These are phyloP conservation scores for Aphodius sticticus DNA, from an alignment of 2,888 invertebrate species.

Conservation along the genomic window DNA sequence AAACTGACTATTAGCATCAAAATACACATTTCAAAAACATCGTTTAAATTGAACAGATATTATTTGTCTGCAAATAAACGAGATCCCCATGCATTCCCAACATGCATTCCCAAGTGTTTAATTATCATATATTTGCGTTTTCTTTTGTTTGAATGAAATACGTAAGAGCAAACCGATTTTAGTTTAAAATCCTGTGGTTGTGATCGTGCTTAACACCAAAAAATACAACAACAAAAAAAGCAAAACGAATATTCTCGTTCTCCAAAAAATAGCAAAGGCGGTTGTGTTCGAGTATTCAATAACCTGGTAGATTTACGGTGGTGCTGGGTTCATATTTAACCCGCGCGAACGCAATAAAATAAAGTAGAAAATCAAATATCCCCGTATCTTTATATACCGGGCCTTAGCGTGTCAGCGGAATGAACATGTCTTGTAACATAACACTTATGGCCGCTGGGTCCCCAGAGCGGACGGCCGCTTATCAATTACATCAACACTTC, in stretches of 20 bases:
- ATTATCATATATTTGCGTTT: too few species aligned
- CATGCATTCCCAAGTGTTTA: too few species aligned
- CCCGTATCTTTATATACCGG: slow-evolving; percentile 27
- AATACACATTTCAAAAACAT: too few species aligned
- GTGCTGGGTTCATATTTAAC: slow-evolving; percentile 15
- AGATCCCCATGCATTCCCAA: too few species aligned
- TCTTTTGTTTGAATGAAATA: too few species aligned
- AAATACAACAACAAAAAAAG: background rate
- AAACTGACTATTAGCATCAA: too few species aligned
- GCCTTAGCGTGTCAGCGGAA: slow-evolving; percentile 34
- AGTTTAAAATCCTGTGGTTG: background rate
- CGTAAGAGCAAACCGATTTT: background rate
- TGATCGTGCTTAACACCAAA: background rate
- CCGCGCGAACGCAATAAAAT: slow-evolving; percentile 14
- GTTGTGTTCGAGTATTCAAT: slow-evolving; percentile 7
- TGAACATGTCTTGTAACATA: slow-evolving; percentile 45
- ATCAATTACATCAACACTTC: slow-evolving; percentile 44
- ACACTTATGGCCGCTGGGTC: slow-evolving; percentile 37
- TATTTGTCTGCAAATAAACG: too few species aligned
- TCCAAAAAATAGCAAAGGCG: slow-evolving; percentile 14
- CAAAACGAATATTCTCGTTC: background rate
- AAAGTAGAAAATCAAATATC: slow-evolving; percentile 22
- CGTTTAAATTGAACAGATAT: too few species aligned
- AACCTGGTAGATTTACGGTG: slow-evolving; percentile 18
- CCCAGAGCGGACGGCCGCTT: slow-evolving; percentile 40